Percentiles rank a stretch among this genome's conserved stretches.
Evolutionary conservation across 2,888 invertebrate genomes (phyloP).

Genomic region (Eupithecia centaureata): DNA sequence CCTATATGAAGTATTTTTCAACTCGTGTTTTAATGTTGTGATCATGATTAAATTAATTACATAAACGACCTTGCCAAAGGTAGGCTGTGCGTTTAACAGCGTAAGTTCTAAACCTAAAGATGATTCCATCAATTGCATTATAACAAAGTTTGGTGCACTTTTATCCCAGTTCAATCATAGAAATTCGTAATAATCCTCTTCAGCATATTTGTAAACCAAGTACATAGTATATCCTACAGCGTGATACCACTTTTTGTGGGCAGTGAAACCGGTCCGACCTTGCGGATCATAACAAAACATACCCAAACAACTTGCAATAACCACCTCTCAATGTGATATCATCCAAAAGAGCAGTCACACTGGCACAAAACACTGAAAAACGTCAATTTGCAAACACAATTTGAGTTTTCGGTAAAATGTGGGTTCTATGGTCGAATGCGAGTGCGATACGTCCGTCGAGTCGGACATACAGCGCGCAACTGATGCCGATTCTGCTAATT

Average conservation of each 20-base stretch:
- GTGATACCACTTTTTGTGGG: constrained; percentile 33
- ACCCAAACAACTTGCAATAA: constrained; percentile 39
- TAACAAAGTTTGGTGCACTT: too few species aligned
- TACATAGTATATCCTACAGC: constrained; percentile 28
- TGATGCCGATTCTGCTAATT: constrained; percentile 38
- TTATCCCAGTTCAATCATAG: too few species aligned
- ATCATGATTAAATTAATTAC: background rate
- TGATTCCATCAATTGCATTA: background rate
- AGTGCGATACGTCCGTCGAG: constrained; percentile 44
- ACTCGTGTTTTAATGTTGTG: background rate
- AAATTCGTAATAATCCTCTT: constrained; percentile 3
- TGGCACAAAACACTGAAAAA: constrained; percentile 33
- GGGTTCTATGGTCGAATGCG: constrained; percentile 32
- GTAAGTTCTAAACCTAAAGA: background rate
- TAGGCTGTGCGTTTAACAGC: background rate
- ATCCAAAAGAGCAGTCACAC: constrained; percentile 32
- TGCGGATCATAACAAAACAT: constrained; percentile 46
- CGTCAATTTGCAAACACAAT: constrained; percentile 36
- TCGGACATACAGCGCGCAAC: constrained; percentile 42
- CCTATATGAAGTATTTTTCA: background rate
- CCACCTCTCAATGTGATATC: constrained; percentile 38
- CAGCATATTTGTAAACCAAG: constrained; percentile 15
- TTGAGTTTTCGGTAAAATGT: constrained; percentile 44
- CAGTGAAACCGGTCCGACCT: constrained; percentile 59
- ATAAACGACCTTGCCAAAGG: background rate